Conservation (phyloP, 2,888 invertebrate species). For the Atethmia centrago region DNA sequence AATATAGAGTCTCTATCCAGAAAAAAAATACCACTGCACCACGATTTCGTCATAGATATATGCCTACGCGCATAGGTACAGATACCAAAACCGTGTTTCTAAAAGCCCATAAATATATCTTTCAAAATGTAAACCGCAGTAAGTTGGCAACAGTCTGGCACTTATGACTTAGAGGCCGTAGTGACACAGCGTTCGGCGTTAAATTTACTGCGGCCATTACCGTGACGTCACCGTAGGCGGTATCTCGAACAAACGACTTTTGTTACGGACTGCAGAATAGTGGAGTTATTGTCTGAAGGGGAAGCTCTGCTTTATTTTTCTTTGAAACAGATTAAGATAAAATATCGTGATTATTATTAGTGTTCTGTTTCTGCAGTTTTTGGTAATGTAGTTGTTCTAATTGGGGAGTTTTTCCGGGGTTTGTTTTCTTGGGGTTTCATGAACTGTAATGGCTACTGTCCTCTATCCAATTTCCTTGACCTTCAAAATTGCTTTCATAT, state of each 20-base stretch:
- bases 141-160: conserved; percentile 65
- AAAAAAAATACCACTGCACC: neutral
- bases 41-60: no score
- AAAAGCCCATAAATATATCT: conserved; percentile 59
- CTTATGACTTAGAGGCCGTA: conserved; percentile 68
- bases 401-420: neutral
- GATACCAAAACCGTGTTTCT: conserved; percentile 13
- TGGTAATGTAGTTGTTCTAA: conserved; percentile 14
- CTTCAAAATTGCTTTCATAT: neutral
- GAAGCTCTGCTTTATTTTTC: conserved; percentile 59
- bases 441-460: neutral
- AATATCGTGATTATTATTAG: conserved; percentile 61
- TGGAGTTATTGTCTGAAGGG: conserved; percentile 59
- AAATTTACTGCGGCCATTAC: conserved; percentile 74
- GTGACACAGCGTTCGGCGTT: conserved; percentile 70
- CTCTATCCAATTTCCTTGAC: neutral
- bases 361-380: conserved; percentile 52
- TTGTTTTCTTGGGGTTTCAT: neutral
- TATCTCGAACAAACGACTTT: conserved; percentile 72
- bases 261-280: conserved; percentile 69
- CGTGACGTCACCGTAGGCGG: conserved; percentile 71
- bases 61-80: neutral
- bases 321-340: conserved; percentile 60
- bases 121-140: conserved; percentile 65
- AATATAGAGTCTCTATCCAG: neutral